Base-by-base conservation (phyloP, 1,140 invertebrate species). In the Brachionus sp. region DNA sequence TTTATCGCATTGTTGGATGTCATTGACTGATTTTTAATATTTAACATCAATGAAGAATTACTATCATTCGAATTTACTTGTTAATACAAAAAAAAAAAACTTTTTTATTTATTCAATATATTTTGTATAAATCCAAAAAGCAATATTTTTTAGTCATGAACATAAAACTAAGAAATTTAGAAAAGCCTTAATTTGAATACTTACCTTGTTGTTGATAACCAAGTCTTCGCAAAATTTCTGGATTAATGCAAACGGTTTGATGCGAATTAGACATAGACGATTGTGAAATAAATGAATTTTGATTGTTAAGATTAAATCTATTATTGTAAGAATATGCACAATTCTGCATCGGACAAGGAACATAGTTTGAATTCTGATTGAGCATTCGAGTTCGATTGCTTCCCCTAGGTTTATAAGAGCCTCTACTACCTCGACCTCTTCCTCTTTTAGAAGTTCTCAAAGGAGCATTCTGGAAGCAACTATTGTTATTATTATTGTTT, bases 161-260 rank as follows among this genome's bases (percentile, higher is more conserved):
- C n/a, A 57, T 57, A 57, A 57, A n/a, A 16, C 23, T 19, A 2
- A n/a, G n/a, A n/a, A 7, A n/a, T 16, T n/a, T 16, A 6, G 23
- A 57, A 57, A 6, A n/a, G 16, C 4, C n/a, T 57, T 4, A 57
- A 16, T 6, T 9, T n/a, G n/a, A 46, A 75, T 46, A 46, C 70
- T 73, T 75, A 46, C 37, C 23, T 46, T 75, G 42, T 75, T 75
- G 42, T 75, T 75, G 42, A 25, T 75, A 75, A 10, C 70, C 70
- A 25, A 75, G 25, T 46, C 70, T 44, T 46, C 70, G 39, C 5
- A 75, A 19, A 44, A 75, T 75, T 75, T 75, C 70, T 9, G 70
- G 70, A 75, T 75, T 75, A 25, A 75, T 75, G 23, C 70, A 75
- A 46, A 75, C 70, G 25, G 39, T 75, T 39, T 75, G 70, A 75